Conservation (phyloP, 1,140 invertebrate genomes). For the Zaprionus taronus region DNA sequence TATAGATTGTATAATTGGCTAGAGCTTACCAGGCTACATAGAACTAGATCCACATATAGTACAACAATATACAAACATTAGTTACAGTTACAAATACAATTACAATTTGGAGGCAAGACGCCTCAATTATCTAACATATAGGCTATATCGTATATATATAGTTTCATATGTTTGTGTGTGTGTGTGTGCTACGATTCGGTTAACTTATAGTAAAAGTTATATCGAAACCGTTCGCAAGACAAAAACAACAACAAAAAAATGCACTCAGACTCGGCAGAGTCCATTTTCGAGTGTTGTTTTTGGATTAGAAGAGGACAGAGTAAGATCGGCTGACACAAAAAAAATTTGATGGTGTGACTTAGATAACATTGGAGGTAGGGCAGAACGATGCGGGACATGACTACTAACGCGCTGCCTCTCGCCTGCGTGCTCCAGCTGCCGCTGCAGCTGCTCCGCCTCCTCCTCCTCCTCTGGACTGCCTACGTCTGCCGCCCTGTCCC, state of each 20-base stretch:
- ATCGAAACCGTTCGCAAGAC: slow-evolving; percentile 3
- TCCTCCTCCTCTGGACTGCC: neutral
- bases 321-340: neutral
- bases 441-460: neutral
- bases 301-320: neutral
- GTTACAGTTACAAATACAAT: neutral
- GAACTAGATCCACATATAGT: slow-evolving; percentile 10
- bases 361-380: neutral
- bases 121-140: slow-evolving; percentile 6
- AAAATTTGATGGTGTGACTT: neutral
- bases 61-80: slow-evolving; percentile 9
- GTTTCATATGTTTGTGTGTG: neutral
- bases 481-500: neutral
- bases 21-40: slow-evolving; percentile 24
- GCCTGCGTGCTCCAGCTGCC: neutral
- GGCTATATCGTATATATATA: slow-evolving; percentile 9
- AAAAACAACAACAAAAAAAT: neutral
- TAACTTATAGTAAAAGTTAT: neutral
- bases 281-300: neutral
- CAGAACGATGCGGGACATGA: neutral
- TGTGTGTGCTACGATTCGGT: neutral
- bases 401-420: slow-evolving; percentile 31
- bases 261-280: neutral
- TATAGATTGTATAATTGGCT: slow-evolving; percentile 18
- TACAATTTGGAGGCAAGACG: slow-evolving; percentile 2